Base-by-base conservation (phyloP, 2,797 vertebrate species). In the Vultur gryphus region DNA sequence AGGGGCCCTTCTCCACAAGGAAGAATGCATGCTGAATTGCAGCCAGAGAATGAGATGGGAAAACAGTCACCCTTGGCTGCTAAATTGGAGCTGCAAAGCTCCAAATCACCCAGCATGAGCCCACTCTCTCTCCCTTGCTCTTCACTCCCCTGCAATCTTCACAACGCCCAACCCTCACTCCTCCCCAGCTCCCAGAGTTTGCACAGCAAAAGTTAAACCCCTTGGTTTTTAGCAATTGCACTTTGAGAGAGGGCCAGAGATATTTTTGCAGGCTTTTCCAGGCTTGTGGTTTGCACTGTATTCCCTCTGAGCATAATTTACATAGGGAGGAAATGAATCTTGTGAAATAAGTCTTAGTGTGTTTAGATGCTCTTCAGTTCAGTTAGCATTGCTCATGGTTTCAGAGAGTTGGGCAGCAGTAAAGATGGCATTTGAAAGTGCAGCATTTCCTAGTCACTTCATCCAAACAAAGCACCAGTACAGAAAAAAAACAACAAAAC, bases 251-350 rank as follows among this genome's bases (percentile, higher is more conserved):
- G 55, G 55, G 70, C 84, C 94, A 90, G 76, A 51, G 58, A 46
- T 95, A 95, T 95, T 95, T 96, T 88, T 16, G 3, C 54, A 71
- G 59, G 44, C 21, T 89, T 93, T 91, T 91, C 84, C 70, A 93
- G 33, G 61, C 25, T 84, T 87, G 52, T 57, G 75, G 87, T 97
- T 97, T 97, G 73, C 84, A 54, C 48, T 89, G 67, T 90, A 91
- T 87, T 93, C 95, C 92, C 91, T 86, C 66, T 66, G 94, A 97
- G 81, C 52, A 78, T 94, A 96, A 97, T 97, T 97, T 97, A 72
- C 46, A 80, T 52, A 80, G 87, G 90, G 82, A 97, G 94, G 95
- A 98, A 97, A 97, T 72, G 21, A 95, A 86, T 97, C 90, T 97
- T 92, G 86, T n/a, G 29, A 93, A 96, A 82, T 77, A 94, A 95